Evolutionary conservation across 2,888 invertebrate genomes (phyloP).

Genomic region (Drosophila infuscata): DNA sequence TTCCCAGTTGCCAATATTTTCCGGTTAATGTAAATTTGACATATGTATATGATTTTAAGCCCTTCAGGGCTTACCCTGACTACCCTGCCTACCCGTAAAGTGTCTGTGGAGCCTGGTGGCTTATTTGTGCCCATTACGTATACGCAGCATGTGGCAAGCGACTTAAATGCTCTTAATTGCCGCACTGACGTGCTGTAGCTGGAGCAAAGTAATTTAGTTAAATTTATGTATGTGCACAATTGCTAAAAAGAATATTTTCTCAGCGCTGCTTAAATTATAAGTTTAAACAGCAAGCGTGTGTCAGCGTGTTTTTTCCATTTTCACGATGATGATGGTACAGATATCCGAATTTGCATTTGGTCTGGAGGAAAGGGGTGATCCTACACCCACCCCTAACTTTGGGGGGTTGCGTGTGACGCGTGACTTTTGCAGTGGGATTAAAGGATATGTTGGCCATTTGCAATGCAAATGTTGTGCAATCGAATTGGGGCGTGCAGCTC

Average conservation of each 20-base stretch:
- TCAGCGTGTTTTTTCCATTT: slow-evolving; percentile 9
- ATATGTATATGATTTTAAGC: slow-evolving; percentile 29
- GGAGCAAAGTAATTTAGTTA: slow-evolving; percentile 63
- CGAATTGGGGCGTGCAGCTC: slow-evolving; percentile 41
- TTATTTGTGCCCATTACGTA: slow-evolving; percentile 61
- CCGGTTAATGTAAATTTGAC: slow-evolving; percentile 66
- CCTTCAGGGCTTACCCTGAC: not conserved
- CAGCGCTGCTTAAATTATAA: slow-evolving; percentile 55
- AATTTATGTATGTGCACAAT: slow-evolving; percentile 64
- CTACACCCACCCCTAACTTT: not conserved
- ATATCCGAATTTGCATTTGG: slow-evolving; percentile 46
- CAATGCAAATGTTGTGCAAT: slow-evolving; percentile 70
- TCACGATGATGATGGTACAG: slow-evolving; percentile 26
- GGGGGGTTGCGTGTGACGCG: slow-evolving; percentile 31
- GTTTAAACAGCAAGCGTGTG: slow-evolving; percentile 37
- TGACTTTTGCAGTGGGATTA: slow-evolving; percentile 44
- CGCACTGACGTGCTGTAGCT: slow-evolving; percentile 52
- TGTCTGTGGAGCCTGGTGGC: not conserved
- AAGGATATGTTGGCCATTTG: slow-evolving; percentile 72
- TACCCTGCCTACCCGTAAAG: not conserved
- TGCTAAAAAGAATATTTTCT: slow-evolving; percentile 24
- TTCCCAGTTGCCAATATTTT: slow-evolving; percentile 76
- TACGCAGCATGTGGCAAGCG: slow-evolving; percentile 46
- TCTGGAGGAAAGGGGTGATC: not conserved
- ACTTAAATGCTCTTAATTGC: slow-evolving; percentile 64